Percentiles rank a stretch among this genome's conserved stretches.
Evolutionary conservation across 35 echinoderm and acorn worm species (phyloP).

Genomic region (Stichopus chloronotus): DNA sequence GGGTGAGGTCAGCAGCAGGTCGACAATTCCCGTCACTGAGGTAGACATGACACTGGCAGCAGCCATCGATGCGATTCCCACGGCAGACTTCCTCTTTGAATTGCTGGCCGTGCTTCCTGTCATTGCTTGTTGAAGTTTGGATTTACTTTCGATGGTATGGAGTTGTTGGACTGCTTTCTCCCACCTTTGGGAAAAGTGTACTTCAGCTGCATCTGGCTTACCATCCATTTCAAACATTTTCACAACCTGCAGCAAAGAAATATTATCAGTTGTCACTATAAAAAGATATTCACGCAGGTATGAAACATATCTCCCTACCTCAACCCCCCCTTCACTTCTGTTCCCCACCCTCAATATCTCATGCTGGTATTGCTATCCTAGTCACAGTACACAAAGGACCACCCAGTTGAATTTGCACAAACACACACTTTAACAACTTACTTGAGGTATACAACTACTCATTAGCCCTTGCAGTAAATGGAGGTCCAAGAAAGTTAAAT

Average conservation of each 20-base stretch:
- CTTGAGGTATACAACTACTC: too few species aligned
- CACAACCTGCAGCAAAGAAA: constrained; percentile 77
- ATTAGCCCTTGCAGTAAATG: too few species aligned
- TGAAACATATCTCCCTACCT: too few species aligned
- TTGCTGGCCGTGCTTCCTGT: not conserved
- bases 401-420: too few species aligned
- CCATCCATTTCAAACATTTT: constrained; percentile 93
- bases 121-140: not conserved
- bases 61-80: constrained; percentile 81
- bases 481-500: too few species aligned
- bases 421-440: too few species aligned
- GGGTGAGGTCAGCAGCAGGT: constrained; percentile 72
- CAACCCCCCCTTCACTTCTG: too few species aligned
- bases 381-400: too few species aligned
- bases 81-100: not conserved
- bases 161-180: constrained; percentile 69
- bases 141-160: constrained; percentile 65
- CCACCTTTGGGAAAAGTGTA: constrained; percentile 83
- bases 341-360: too few species aligned
- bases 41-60: constrained; percentile 78
- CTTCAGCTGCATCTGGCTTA: constrained; percentile 83
- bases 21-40: constrained; percentile 73
- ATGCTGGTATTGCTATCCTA: too few species aligned
- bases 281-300: too few species aligned
- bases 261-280: not conserved